Evolutionary conservation across 2,797 vertebrate species (phyloP).

Genomic region (Gallinago nigripennis): DNA sequence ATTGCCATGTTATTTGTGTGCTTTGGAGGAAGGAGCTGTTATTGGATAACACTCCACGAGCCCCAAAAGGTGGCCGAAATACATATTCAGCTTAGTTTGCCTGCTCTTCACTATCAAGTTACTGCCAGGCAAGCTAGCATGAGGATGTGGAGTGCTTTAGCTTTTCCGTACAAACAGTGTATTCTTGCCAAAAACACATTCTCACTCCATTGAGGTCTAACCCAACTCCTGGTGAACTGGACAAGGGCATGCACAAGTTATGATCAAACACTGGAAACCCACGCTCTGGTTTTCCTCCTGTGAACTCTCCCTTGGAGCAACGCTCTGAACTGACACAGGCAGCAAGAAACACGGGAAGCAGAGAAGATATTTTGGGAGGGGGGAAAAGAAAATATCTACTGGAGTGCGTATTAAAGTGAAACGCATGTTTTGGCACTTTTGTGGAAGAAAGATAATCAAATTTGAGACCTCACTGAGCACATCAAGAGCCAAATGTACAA

Average conservation of each 20-base stretch:
- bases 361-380: background rate
- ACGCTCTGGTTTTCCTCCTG: background rate
- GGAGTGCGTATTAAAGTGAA: background rate
- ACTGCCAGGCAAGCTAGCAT: background rate
- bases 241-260: background rate
- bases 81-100: background rate
- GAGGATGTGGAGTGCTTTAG: background rate
- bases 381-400: background rate
- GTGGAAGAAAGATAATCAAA: background rate
- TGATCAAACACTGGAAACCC: background rate
- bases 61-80: background rate
- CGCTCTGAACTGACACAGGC: background rate
- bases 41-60: background rate
- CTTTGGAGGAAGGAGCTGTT: background rate
- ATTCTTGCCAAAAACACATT: background rate
- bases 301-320: background rate
- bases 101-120: background rate
- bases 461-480: background rate
- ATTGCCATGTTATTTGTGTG: background rate
- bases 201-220: background rate
- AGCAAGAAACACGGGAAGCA: background rate
- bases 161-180: background rate
- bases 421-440: background rate
- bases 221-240: background rate
- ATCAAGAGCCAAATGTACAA: background rate